Percentiles rank a stretch among this genome's conserved stretches.
phyloP scores from a whole-genome alignment of 2,888 invertebrate species.

The Coelopa pilipes region DNA sequence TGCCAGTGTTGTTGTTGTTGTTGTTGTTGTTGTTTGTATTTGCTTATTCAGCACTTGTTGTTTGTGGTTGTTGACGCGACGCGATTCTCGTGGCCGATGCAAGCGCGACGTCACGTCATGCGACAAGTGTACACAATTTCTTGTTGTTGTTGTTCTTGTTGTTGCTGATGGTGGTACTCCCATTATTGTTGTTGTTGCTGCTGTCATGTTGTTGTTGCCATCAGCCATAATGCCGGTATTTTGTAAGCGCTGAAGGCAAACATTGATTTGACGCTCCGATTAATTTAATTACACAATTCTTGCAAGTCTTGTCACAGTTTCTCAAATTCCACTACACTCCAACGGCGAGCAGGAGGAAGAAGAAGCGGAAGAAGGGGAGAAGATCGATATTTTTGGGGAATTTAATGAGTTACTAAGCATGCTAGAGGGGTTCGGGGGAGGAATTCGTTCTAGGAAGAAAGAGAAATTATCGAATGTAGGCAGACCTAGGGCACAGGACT shows the following conservation, averaged over 20 bases:
- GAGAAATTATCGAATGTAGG: too few species aligned
- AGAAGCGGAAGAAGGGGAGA: conserved; percentile 31
- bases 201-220: conserved; percentile 16
- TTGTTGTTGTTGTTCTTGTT: conserved; percentile 36
- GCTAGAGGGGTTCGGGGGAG: too few species aligned
- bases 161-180: conserved; percentile 19
- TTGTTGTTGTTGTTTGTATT: conserved; percentile 11
- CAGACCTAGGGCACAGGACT: too few species aligned
- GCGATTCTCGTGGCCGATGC: conserved; percentile 10
- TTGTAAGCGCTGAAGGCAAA: conserved; percentile 27
- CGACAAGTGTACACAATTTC: conserved; percentile 34
- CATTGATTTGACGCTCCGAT: conserved; percentile 47
- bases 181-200: conserved; percentile 20
- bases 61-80: not conserved
- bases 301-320: conserved; percentile 2
- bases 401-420: too few species aligned
- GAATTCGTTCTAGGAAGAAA: too few species aligned
- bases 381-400: too few species aligned
- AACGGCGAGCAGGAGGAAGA: not conserved
- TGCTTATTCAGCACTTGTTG: conserved; percentile 1
- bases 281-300: conserved; percentile 48
- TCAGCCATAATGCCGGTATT: conserved; percentile 30
- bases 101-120: not conserved
- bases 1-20: conserved; percentile 3
- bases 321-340: not conserved